A percentile compares a stretch with the other conserved stretches of the same genome.
phyloP scores from a whole-genome alignment of 2,797 vertebrate species.

The Myioborus melanocephalus region DNA sequence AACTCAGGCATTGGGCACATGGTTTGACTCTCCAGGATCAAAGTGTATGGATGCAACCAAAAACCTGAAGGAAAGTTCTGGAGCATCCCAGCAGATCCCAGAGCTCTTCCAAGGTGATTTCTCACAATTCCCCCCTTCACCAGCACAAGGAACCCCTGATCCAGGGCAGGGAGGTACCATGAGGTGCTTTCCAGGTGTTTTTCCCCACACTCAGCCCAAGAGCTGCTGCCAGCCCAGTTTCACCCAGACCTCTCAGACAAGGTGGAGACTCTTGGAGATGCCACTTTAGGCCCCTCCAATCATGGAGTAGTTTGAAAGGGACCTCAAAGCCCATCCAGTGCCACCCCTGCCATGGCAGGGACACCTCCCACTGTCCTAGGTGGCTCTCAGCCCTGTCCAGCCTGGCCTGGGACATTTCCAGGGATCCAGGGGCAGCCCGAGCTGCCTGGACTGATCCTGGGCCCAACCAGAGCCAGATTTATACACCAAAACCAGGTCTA shows the following conservation, averaged over 20 bases:
- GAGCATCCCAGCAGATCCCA: neutral
- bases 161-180: neutral
- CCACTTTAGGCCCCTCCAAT: neutral
- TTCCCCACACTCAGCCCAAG: rapidly evolving
- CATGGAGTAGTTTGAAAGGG: neutral
- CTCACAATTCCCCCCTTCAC: neutral
- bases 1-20: neutral
- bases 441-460: neutral
- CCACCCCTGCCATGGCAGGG: neutral
- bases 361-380: neutral
- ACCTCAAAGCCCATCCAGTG: neutral
- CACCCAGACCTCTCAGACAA: neutral
- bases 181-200: neutral
- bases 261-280: neutral
- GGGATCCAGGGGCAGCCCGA: neutral
- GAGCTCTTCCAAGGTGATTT: neutral
- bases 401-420: neutral
- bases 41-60: neutral
- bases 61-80: neutral
- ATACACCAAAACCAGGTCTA: neutral
- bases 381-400: rapidly evolving
- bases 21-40: neutral
- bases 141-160: neutral
- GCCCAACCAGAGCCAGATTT: rapidly evolving
- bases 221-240: neutral